Conservation (phyloP, 2,113 vertebrate species). For the Protobothrops mucrosquamatus region DNA sequence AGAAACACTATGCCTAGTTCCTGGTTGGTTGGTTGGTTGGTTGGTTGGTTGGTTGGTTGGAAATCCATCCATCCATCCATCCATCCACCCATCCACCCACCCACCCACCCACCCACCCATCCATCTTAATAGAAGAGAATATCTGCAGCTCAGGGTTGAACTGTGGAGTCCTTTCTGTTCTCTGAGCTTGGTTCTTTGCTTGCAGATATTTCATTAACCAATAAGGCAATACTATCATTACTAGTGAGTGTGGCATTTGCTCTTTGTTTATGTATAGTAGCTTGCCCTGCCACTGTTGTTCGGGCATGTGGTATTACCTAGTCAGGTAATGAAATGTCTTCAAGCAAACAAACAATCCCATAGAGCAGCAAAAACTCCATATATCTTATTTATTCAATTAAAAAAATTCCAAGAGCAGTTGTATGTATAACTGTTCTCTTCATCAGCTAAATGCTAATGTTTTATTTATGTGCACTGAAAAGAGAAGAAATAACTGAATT, state of each 20-base stretch:
- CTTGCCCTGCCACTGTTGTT: neutral
- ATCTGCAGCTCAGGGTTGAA: neutral
- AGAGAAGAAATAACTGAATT: conserved; percentile 79
- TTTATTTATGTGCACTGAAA: conserved; percentile 87
- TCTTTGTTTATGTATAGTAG: neutral
- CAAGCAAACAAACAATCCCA: neutral
- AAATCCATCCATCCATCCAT: neutral
- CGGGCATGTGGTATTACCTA: neutral
- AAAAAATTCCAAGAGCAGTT: conserved; percentile 79
- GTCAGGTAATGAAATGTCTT: neutral
- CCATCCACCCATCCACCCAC: neutral
- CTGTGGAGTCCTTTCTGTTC: neutral
- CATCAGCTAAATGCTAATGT: conserved; percentile 84
- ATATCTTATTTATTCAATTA: conserved; percentile 69
- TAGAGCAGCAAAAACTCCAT: neutral
- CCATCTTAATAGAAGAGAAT: neutral
- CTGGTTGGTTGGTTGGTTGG: neutral
- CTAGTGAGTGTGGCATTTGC: neutral
- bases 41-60: neutral
- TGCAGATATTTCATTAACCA: neutral
- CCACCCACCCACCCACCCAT: neutral
- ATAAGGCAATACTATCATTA: neutral
- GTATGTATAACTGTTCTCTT: conserved; percentile 87
- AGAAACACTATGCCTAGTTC: neutral
- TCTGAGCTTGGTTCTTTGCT: neutral